Base-by-base conservation (phyloP, 2,797 vertebrate species). In the Distichodus sexfasciatus region DNA sequence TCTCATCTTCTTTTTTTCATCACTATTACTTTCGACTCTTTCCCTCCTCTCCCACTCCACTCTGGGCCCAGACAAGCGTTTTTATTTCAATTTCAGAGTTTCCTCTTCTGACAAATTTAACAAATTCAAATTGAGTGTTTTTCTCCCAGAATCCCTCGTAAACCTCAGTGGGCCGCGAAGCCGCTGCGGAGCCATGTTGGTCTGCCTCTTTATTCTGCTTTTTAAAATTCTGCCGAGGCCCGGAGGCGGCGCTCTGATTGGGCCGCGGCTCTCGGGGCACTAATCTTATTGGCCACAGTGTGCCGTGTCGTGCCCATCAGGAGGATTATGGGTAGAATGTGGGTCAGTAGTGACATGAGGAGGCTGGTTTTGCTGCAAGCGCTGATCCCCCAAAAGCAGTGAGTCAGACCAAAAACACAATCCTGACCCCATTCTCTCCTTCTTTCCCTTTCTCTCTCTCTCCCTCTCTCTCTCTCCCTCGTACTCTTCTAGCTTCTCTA, bases 271-370 rank as follows among this genome's bases (percentile, higher is more conserved):
- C 54, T 36, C 54, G 50, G 23, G 63, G 50, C 43, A 59, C 38
- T 72, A 51, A 76, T 76, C 64, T n/a, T n/a, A 57, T 64, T 64
- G 51, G 64, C 55, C 31, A 59, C 21, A 46, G 54, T 63, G 53
- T 51, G 61, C 28, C 55, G 72, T n/a, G 21, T 53, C 79, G 69
- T 76, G 76, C 78, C 72, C 69, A 65, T 67, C 74, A 2, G 24
- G 53, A 53, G 43, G 46, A 46, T 58, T 64, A 50, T 46, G 46
- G 54, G 61, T 53, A 53, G 40, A 65, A 66, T 41, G 21, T 75
- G 60, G 61, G 61, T 70, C 72, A 75, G 60, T 58, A 65, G 23
- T 72, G 26, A 65, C 60, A 26, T 36, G 23, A 24, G 15, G 33
- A 57, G 60, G 35, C 23, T 28, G 21, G n/a, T 6, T 26, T 47